Conservation (phyloP, 2,113 vertebrate genomes). For the Nycticebus coucang region DNA sequence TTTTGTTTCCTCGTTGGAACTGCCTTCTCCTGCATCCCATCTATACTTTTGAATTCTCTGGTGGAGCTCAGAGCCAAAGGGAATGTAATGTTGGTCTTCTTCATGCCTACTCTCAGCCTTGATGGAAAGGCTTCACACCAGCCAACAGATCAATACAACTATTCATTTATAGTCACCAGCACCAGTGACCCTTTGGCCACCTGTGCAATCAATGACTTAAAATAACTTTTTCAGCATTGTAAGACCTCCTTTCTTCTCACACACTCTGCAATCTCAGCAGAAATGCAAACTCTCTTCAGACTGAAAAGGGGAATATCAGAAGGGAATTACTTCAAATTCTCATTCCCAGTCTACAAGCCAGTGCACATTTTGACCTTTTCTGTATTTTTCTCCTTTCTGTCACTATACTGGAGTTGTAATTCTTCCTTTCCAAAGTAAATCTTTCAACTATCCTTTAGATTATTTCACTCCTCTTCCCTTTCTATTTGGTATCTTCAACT, state of each 20-base stretch:
- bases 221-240: slow-evolving; percentile 40
- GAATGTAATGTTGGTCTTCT: background rate
- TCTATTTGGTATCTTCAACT: background rate
- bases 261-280: background rate
- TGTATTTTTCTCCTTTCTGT: background rate
- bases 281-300: background rate
- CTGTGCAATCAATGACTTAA: slow-evolving; percentile 6
- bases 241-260: background rate
- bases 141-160: background rate
- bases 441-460: background rate
- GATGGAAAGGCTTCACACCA: background rate
- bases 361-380: background rate
- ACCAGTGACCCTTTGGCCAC: background rate
- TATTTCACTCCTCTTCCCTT: background rate
- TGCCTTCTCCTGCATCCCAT: no score
- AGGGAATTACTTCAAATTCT: background rate
- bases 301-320: background rate
- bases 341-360: background rate
- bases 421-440: background rate
- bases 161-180: slow-evolving; percentile 9
- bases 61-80: background rate
- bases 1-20: background rate
- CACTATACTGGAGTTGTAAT: background rate
- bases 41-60: background rate
- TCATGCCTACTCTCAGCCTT: background rate